A percentile compares a stretch with the other conserved stretches of the same genome.
These are phyloP conservation scores for Hormiphora californensis DNA, from an alignment of 37 sponge, comb jelly and placozoan species.

Conservation along the genomic window DNA sequence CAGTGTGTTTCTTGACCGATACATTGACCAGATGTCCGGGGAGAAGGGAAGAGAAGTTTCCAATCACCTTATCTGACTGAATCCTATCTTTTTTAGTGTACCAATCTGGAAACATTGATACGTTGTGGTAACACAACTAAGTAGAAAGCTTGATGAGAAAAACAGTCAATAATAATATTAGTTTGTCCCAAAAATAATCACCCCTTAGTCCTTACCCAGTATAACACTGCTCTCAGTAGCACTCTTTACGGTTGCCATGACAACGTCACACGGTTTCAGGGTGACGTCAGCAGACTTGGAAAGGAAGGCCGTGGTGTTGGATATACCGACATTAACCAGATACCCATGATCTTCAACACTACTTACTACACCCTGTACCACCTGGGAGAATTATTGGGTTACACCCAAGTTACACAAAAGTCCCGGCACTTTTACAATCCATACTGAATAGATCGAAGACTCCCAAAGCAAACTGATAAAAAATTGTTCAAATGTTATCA, in stretches of 20 bases:
- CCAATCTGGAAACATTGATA: too few species aligned
- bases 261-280: conserved; percentile 35
- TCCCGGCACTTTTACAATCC: too few species aligned
- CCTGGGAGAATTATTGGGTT: too few species aligned
- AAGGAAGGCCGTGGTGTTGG: neutral
- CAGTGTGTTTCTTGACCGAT: neutral
- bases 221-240: neutral
- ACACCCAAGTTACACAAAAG: too few species aligned
- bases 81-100: neutral
- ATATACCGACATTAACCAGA: neutral
- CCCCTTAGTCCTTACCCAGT: too few species aligned
- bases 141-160: too few species aligned
- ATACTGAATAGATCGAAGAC: too few species aligned
- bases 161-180: too few species aligned
- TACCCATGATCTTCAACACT: conserved; percentile 46
- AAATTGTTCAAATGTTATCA: too few species aligned
- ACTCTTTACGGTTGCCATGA: neutral
- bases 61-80: neutral
- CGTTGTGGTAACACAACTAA: too few species aligned
- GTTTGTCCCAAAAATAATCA: too few species aligned
- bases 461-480: too few species aligned
- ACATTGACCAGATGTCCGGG: conserved; percentile 7
- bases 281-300: neutral
- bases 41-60: neutral
- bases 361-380: conserved; percentile 1